A percentile compares a stretch with the other conserved stretches of the same genome.
Evolutionary conservation across 2,888 invertebrate species (phyloP).

Genomic region (Petrolisthes manimaculis): DNA sequence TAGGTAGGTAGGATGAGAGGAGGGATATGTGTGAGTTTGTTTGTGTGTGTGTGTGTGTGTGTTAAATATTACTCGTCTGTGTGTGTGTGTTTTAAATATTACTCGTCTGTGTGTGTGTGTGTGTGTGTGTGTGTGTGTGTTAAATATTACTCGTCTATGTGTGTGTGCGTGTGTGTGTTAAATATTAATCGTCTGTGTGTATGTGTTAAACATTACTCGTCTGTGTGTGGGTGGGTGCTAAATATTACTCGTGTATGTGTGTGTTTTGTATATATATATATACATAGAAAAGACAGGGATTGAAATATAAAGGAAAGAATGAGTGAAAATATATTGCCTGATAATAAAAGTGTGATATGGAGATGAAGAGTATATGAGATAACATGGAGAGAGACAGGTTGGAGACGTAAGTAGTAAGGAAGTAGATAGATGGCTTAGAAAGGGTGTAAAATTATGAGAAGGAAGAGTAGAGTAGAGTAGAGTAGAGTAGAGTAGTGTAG

Average conservation of each 20-base stretch:
- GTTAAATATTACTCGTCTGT: not conserved
- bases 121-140: not conserved
- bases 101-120: conserved; percentile 2
- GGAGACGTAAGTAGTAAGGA: too few species aligned
- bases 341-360: too few species aligned
- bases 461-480: not conserved
- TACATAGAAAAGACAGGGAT: too few species aligned
- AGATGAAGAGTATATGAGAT: too few species aligned
- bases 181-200: not conserved
- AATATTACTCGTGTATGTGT: not conserved
- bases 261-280: too few species aligned
- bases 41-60: not conserved
- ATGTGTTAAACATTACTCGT: too few species aligned
- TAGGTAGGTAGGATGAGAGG: too few species aligned
- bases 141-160: not conserved
- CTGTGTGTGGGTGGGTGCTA: not conserved
- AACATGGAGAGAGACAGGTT: too few species aligned
- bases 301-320: too few species aligned
- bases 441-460: not conserved
- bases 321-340: too few species aligned
- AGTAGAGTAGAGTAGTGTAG: too few species aligned
- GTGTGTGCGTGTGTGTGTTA: too few species aligned
- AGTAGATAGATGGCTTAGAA: not conserved
- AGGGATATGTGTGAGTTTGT: not conserved
- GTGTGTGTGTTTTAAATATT: not conserved